Percentiles rank a stretch among this genome's conserved stretches.
Conservation (phyloP, 2,797 vertebrate genomes). For the Sylvia borin region DNA sequence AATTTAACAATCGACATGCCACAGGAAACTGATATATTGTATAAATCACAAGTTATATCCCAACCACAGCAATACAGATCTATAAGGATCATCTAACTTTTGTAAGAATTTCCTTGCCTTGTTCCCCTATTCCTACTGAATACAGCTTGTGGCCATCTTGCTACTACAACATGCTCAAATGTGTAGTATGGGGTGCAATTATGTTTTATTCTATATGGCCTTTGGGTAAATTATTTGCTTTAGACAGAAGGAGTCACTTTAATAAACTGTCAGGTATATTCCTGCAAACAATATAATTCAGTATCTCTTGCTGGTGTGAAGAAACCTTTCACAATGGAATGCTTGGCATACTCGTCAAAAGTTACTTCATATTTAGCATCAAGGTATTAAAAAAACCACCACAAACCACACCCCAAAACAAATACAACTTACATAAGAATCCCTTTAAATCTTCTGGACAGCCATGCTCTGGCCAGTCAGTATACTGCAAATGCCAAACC, state of each 20-base stretch:
- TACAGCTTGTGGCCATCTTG: background rate
- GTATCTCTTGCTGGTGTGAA: background rate
- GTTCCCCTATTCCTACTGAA: background rate
- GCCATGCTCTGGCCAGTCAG: constrained; percentile 98
- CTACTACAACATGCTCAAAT: background rate
- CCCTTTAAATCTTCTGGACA: constrained; percentile 96
- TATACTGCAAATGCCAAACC: constrained; percentile 97
- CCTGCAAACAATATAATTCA: background rate
- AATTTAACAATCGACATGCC: background rate
- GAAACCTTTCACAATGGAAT: background rate
- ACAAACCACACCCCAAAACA: background rate
- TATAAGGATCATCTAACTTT: background rate
- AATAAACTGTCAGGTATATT: background rate
- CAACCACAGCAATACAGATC: background rate
- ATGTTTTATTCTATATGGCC: background rate
- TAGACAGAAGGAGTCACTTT: background rate
- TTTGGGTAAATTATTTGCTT: background rate
- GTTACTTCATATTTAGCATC: background rate
- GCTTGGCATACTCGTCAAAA: background rate
- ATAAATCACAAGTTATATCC: background rate
- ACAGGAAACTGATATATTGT: background rate
- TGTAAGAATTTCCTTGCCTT: background rate
- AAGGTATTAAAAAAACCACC: background rate
- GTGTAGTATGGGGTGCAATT: background rate
- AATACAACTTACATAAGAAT: constrained; percentile 86